Base-by-base conservation (phyloP, 2,888 invertebrate genomes). In the Allacma fusca region DNA sequence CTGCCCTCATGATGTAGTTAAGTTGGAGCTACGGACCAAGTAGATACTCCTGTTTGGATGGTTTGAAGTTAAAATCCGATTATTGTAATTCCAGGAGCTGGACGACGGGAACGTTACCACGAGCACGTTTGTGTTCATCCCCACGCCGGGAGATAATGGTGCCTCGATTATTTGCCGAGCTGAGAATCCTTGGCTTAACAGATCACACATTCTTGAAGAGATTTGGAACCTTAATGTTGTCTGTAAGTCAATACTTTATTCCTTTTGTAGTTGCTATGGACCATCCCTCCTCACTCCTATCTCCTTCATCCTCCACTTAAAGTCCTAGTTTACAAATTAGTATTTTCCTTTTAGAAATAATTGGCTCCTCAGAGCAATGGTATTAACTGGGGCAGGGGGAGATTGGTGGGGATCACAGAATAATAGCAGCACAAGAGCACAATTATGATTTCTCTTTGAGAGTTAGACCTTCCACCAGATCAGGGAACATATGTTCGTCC, bases 91-190 rank as follows among this genome's bases (percentile, higher is more conserved):
- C 29, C 90, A 94, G 94, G 93, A 92, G 88, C 91, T 93, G 72
- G 92, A 93, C 87, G 90, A 90, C 85, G 93, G 93, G 89, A 94
- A 94, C 89, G 86, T 87, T 81, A 94, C 92, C 78, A 89, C 94
- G 85, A 95, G 94, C 88, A 92, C 94, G 85, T 90, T 95, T 85
- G 92, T 92, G 84, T 92, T 94, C 87, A 91, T 92, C 84, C 95
- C 95, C 78, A 90, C 91, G 84, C 93, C 94, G 85, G 93, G 94
- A 85, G 95, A 95, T 88, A 94, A 95, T 87, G 94, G 94, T 84
- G 94, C 94, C 88, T 93, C 92, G 89, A 90, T 96, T 88, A 93
- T 93, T 84, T 95, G 95, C 87, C 90, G 94, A 85, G 94, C 94
- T 64, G 94, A 94, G 88, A 95, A 95, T 90, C 93, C 94, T 86